Evolutionary conservation across 1,140 invertebrate species (phyloP).

Genomic region (Spodoptera frugiperda): DNA sequence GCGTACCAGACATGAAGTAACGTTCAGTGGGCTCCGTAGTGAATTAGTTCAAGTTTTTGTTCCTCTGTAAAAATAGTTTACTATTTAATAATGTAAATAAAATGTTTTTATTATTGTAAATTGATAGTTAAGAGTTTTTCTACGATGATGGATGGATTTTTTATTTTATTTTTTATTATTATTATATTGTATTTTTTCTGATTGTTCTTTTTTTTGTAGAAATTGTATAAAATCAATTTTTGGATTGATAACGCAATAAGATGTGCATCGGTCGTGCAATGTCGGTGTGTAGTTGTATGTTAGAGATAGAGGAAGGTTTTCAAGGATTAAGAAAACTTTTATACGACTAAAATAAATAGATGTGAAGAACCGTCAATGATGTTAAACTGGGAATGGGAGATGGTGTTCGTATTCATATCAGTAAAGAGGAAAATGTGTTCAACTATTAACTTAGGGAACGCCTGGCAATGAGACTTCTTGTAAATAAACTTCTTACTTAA

Average conservation of each 20-base stretch:
- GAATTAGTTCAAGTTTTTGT: constrained; percentile 80
- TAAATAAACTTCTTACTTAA: constrained; percentile 5
- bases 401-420: neutral
- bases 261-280: constrained; percentile 70
- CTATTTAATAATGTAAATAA: constrained; percentile 83
- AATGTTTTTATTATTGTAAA: constrained; percentile 84
- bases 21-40: constrained; percentile 52
- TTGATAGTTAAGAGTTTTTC: constrained; percentile 68
- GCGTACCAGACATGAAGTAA: constrained; percentile 69
- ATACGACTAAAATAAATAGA: constrained; percentile 17
- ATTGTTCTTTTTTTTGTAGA: constrained; percentile 49
- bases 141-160: constrained; percentile 59
- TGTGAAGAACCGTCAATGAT: neutral
- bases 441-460: too few relatives aligned
- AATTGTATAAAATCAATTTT: constrained; percentile 43
- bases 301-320: constrained; percentile 42
- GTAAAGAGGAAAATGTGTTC: neutral
- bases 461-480: constrained; percentile 6
- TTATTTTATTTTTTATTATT: constrained; percentile 32
- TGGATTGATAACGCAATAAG: constrained; percentile 63
- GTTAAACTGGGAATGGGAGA: constrained; percentile 17
- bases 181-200: constrained; percentile 44
- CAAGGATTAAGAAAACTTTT: constrained; percentile 25
- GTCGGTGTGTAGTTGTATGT: constrained; percentile 68
- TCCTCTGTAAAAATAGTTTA: constrained; percentile 83